Evolutionary conservation across 2,888 invertebrate genomes (phyloP).

Genomic region (Tholera decimalis): DNA sequence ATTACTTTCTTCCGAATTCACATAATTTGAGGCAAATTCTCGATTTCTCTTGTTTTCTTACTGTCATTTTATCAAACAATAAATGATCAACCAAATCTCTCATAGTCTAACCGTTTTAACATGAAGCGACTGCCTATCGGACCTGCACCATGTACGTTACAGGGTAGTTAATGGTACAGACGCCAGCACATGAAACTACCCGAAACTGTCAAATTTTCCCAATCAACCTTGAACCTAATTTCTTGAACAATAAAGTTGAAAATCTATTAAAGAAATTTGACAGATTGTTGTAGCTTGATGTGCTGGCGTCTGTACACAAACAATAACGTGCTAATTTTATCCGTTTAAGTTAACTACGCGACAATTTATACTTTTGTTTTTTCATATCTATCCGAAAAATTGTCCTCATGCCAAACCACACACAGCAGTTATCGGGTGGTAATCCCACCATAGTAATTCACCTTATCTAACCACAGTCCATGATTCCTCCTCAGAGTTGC

Average conservation of each 20-base stretch:
- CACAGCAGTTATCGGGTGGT: neutral
- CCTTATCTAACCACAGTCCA: conserved; percentile 2
- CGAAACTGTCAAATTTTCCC: too few relatives aligned
- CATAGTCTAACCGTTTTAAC: too few relatives aligned
- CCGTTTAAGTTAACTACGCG: neutral
- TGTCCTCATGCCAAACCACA: neutral
- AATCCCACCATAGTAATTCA: conserved; percentile 5
- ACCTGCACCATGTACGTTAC: too few relatives aligned
- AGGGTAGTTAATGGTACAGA: too few relatives aligned
- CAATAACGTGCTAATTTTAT: neutral
- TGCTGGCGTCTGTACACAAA: too few relatives aligned
- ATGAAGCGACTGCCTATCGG: too few relatives aligned
- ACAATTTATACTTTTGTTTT: neutral
- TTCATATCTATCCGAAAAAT: neutral
- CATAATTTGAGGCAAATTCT: neutral
- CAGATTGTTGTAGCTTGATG: too few relatives aligned
- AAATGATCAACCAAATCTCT: neutral
- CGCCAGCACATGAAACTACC: too few relatives aligned
- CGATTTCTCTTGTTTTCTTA: neutral
- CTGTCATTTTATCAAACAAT: too few relatives aligned
- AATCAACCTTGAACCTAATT: too few relatives aligned
- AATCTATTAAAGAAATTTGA: too few relatives aligned
- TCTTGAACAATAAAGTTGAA: too few relatives aligned
- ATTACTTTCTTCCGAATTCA: conserved; percentile 10
- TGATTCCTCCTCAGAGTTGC: neutral